Conservation (phyloP, 2,113 vertebrate species). For the Nanger granti region DNA sequence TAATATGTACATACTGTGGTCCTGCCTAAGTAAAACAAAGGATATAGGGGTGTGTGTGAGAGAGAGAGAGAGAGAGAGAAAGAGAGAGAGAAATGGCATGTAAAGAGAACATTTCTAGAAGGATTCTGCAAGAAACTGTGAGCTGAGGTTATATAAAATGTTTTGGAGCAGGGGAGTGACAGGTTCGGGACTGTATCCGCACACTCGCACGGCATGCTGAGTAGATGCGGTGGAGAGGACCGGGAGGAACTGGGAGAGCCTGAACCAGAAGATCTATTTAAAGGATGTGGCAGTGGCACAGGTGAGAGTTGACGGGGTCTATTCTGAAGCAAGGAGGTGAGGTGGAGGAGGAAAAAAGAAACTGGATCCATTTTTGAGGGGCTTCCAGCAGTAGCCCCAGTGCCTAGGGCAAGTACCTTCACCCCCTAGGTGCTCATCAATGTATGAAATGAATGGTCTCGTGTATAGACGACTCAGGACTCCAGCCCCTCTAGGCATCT, state of each 20-base stretch:
- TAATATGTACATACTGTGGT: background rate
- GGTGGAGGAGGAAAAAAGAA: background rate
- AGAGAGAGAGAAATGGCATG: no score
- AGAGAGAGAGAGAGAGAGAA: background rate
- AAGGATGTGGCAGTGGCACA: rapidly evolving
- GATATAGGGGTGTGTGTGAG: rapidly evolving
- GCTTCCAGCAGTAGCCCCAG: background rate
- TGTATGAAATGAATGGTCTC: background rate
- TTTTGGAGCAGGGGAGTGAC: constrained; percentile 18
- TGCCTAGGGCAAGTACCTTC: background rate
- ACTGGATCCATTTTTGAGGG: background rate
- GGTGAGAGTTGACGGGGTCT: background rate
- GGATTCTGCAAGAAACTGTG: background rate
- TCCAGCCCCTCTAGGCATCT: background rate
- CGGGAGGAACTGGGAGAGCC: background rate
- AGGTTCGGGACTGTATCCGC: background rate
- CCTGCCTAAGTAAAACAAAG: background rate
- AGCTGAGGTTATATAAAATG: constrained; percentile 18
- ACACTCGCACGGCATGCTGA: background rate
- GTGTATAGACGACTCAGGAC: background rate
- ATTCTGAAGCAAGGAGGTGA: background rate
- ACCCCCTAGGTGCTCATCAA: background rate
- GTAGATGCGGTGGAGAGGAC: background rate
- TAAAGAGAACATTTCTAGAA: background rate
- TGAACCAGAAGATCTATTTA: background rate